phyloP scores from a whole-genome alignment of 2,888 invertebrate genomes.

The Hyposoter didymator region DNA sequence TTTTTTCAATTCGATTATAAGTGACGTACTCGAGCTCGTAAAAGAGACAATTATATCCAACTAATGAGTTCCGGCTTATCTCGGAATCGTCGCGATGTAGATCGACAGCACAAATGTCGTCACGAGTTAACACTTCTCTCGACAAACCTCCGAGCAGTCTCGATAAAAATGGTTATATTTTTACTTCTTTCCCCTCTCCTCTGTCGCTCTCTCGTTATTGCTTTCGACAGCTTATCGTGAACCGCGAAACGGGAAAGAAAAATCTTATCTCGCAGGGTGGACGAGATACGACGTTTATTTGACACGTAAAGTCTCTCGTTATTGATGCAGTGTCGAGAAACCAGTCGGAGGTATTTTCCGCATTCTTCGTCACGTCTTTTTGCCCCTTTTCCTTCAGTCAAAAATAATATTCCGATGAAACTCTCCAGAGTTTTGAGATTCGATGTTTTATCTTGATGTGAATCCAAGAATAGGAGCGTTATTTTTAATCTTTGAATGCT shows the following conservation, averaged over 20 bases:
- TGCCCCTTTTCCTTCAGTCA: neutral
- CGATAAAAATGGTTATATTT: neutral
- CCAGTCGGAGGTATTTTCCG: slow-evolving; percentile 12
- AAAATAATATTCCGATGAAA: neutral
- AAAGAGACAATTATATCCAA: slow-evolving; percentile 11
- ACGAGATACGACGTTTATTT: slow-evolving; percentile 8
- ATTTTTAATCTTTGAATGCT: neutral
- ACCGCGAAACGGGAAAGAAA: slow-evolving; percentile 5
- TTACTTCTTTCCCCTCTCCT: neutral
- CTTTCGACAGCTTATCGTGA: slow-evolving; percentile 9
- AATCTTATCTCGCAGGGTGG: slow-evolving; percentile 29
- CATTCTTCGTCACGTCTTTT: slow-evolving; percentile 12
- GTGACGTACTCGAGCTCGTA: neutral
- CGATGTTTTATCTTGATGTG: neutral
- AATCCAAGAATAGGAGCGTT: neutral
- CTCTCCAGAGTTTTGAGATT: neutral
- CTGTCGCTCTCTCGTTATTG: neutral
- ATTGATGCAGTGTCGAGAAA: slow-evolving; percentile 7
- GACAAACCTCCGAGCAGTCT: neutral
- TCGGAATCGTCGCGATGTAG: slow-evolving; percentile 13
- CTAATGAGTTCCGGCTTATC: slow-evolving; percentile 12
- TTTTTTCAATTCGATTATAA: neutral
- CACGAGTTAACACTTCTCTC: slow-evolving; percentile 11
- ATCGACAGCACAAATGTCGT: neutral
- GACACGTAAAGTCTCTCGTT: neutral